Evolutionary conservation across 2,888 invertebrate genomes (phyloP), one percentile per base, ranked within the genome.

Genomic region (Cheilosia soror): DNA sequence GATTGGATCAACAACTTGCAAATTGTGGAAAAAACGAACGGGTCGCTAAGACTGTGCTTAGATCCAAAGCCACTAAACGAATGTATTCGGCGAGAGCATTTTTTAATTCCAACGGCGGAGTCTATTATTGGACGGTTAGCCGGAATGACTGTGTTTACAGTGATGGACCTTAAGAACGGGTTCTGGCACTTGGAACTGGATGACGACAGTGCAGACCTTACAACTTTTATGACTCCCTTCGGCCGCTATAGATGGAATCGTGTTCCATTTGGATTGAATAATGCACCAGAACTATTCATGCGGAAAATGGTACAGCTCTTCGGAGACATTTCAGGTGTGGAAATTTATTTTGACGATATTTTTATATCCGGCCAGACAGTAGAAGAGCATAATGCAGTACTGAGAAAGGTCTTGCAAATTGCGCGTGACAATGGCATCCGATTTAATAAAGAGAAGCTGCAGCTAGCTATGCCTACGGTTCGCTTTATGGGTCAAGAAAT

Each of bases 401-500:
- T 87, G 29, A 20, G 66, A 11, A 65, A 20, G 25, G 80, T 87
- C 11, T 31, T 85, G 57, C 49, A 82, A 31, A 51, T 78, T 11
- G 81, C 85, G 5, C 49, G 51, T 37, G 60, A 63, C 20, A 40
- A 66, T 40, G 49, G 57, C 47, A 58, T 87, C 33, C 78, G 76
- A 47, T 90, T 90, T 49, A 89, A 90, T 87, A 65, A 82, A 20
- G 82, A 87, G 15, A 88, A 88, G 75, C 84, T 88, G 78, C 87
- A 88, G 55, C 44, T 62, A 13, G 42, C 60, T 5, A 5, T 37
- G 60, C 27, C 11, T 44, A 31, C 20, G 29, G 15, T 29, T 51
- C 65, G 65, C 5, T 49, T 65, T 65, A 65, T 65, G 49, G 65
- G 65, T 5, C 65, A 44, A 47, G 31, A 69, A 47, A 9, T 44